Base-by-base conservation (phyloP, 2,888 invertebrate genomes). In the Eristalis tenax region DNA sequence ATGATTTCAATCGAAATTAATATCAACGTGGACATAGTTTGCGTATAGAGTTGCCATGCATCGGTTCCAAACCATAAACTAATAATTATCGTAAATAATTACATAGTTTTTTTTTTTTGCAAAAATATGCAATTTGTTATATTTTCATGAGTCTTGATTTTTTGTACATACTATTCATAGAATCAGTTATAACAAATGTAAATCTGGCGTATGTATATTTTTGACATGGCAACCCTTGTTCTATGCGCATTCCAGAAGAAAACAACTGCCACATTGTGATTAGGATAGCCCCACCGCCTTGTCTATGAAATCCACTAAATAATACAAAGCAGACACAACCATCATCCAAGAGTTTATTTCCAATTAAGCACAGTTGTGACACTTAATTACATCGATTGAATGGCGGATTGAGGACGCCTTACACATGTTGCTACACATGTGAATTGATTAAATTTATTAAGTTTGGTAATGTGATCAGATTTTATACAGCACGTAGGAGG, bases 331-430 rank as follows among this genome's bases (percentile, higher is more conserved):
- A 83, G 59, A 71, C 57, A 61, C 82, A 66, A 63, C 65, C 82
- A 66, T 83, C 70, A 75, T 18, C 66, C 77, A 76, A 74, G 57
- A 74, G 78, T 78, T 83, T 73, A 78, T 78, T 83, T 83, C 71
- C 83, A 83, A 83, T 83, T 83, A 83, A 78, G 56, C 77, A 74
- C 83, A 83, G 78, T 83, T 83, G 83, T 73, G 77, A 78, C 83
- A 83, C 83, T 83, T 83, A 83, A 83, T 83, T 78, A 83, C 83
- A 83, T 63, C 83, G 77, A 83, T 83, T 83, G 78, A 82, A 82
- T 66, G 73, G 50, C 43, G 66, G 78, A 83, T 78, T 82, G 64
- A 78, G 77, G 83, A 69, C 77, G 70, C 68, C 68, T 74, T 73
- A 83, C 71, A 68, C 50, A 81, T 76, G 81, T 69, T 81, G 71